phyloP scores from a whole-genome alignment of 2,888 invertebrate species.

The Cerastis rubricosa region DNA sequence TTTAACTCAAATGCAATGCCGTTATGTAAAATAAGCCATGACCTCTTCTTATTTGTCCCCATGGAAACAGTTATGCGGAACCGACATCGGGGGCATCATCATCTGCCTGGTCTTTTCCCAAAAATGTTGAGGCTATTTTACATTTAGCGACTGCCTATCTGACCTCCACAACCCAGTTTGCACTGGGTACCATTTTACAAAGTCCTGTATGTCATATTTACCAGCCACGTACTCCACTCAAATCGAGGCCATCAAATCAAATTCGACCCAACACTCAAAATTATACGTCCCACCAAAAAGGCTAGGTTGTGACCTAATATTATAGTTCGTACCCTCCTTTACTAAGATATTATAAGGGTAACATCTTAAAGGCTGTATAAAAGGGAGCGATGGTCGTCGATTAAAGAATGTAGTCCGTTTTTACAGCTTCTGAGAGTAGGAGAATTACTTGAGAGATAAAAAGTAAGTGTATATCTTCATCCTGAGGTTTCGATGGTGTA shows the following conservation, averaged over 20 bases:
- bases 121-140: too few species aligned
- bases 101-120: too few species aligned
- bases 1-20: too few species aligned
- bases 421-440: constrained; percentile 41
- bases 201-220: too few species aligned
- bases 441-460: constrained; percentile 60
- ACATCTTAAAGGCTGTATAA: constrained; percentile 60
- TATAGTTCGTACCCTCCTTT: constrained; percentile 41
- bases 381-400: constrained; percentile 53
- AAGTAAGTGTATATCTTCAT: constrained; percentile 46
- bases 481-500: constrained; percentile 20
- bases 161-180: too few species aligned
- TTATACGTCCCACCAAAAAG: constrained; percentile 8
- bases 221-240: neutral
- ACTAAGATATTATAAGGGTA: constrained; percentile 66
- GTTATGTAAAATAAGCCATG: too few species aligned
- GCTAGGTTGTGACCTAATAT: constrained; percentile 35
- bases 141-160: too few species aligned
- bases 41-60: too few species aligned
- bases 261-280: constrained; percentile 13
- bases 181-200: too few species aligned
- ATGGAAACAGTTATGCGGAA: too few species aligned
- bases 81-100: too few species aligned
- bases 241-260: constrained; percentile 20
- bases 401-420: constrained; percentile 60